These are phyloP conservation scores for Prietella phreatophila DNA, from an alignment of 2,113 vertebrate genomes.

Conservation along the genomic window DNA sequence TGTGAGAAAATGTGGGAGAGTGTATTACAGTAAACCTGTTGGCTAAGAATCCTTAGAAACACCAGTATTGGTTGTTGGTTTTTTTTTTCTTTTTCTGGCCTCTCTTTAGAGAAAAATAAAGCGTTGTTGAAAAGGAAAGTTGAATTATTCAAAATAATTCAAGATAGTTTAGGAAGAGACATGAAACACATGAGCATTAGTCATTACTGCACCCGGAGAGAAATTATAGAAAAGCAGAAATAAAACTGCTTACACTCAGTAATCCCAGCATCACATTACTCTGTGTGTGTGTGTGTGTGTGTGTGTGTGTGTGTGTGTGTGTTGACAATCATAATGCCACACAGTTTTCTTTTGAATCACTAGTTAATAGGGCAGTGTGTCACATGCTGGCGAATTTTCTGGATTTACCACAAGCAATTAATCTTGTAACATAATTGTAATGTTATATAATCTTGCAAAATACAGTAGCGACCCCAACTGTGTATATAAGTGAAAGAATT, in stretches of 20 bases:
- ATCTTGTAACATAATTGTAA: neutral
- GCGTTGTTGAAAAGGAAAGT: neutral
- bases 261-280: neutral
- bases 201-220: neutral
- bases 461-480: neutral
- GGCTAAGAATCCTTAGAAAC: neutral
- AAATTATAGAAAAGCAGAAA: conserved; percentile 18
- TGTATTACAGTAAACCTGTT: neutral
- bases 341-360: neutral
- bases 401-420: neutral
- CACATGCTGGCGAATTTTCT: neutral
- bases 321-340: neutral
- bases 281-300: neutral
- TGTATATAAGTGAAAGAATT: neutral
- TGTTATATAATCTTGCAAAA: neutral
- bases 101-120: neutral
- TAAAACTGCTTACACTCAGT: conserved; percentile 12
- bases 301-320: too few relatives aligned
- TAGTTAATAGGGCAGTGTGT: neutral
- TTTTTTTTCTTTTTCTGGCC: neutral
- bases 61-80: too few relatives aligned
- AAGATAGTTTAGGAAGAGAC: neutral
- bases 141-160: neutral
- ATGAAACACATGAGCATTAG: neutral
- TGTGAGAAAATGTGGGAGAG: conserved; percentile 1